A percentile compares a stretch with the other conserved stretches of the same genome.
These are phyloP conservation scores for Metaphire vulgaris DNA, from an alignment of 1,140 invertebrate species.

Conservation along the genomic window DNA sequence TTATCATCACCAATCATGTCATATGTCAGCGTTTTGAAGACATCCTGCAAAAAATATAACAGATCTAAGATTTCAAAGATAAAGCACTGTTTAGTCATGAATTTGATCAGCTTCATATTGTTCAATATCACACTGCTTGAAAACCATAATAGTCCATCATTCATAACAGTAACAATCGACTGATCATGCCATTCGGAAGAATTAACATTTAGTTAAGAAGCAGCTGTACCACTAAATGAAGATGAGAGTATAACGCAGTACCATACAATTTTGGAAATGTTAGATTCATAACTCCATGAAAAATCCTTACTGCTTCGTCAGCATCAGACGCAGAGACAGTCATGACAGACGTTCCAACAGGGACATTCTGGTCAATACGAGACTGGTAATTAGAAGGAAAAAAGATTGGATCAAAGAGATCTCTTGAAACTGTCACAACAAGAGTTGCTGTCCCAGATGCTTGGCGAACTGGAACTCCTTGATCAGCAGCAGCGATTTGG, in stretches of 20 bases:
- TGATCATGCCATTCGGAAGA: too few relatives aligned
- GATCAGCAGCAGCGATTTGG: slow-evolving; percentile 11
- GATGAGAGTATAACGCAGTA: too few relatives aligned
- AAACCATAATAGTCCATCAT: too few relatives aligned
- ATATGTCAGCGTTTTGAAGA: slow-evolving; percentile 35
- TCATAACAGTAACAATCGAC: too few relatives aligned
- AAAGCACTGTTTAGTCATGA: too few relatives aligned
- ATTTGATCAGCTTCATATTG: too few relatives aligned
- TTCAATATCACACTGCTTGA: too few relatives aligned
- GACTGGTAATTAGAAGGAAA: slow-evolving; percentile 22
- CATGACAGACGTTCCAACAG: slow-evolving; percentile 31
- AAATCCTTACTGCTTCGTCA: slow-evolving; percentile 33
- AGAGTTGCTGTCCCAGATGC: slow-evolving; percentile 3
- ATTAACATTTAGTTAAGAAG: too few relatives aligned
- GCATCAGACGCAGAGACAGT: slow-evolving; percentile 34
- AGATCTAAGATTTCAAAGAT: background rate
- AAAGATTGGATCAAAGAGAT: slow-evolving; percentile 34
- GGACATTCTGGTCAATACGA: slow-evolving; percentile 33
- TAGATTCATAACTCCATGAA: too few relatives aligned
- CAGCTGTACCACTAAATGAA: too few relatives aligned
- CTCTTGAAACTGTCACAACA: slow-evolving; percentile 25
- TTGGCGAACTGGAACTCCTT: slow-evolving; percentile 4
- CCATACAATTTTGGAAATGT: too few relatives aligned
- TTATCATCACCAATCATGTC: slow-evolving; percentile 40
- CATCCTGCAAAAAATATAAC: slow-evolving; percentile 16